Percentiles rank a stretch among this genome's conserved stretches.
Conservation (phyloP, 2,113 vertebrate genomes). For the Mus pahari region DNA sequence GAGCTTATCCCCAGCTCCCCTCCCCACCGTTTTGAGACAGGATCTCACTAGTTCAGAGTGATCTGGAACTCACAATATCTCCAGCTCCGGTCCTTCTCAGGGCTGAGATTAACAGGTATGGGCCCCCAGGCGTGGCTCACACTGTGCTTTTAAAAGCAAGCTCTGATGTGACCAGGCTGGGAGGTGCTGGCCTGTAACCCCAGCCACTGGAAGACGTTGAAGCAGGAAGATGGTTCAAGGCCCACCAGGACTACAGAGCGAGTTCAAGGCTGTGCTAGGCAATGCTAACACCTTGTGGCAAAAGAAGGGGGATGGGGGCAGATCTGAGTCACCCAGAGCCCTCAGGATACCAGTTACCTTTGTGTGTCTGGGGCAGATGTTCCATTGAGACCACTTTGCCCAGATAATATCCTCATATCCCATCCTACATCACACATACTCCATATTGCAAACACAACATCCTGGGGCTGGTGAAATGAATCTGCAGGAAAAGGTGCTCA, state of each 20-base stretch:
- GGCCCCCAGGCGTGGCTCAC: not conserved
- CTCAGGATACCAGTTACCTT: not conserved
- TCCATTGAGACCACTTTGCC: not conserved
- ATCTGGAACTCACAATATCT: not conserved
- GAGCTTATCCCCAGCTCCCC: not conserved
- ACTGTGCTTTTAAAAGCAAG: not conserved
- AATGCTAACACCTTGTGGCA: not conserved
- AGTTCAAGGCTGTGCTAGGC: not conserved
- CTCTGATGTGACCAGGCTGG: not conserved
- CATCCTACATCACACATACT: not conserved
- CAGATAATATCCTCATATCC: not conserved
- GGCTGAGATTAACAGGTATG: not conserved
- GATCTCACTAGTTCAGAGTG: not conserved
- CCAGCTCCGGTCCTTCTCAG: not conserved
- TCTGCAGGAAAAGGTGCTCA: not conserved
- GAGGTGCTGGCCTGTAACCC: not conserved
- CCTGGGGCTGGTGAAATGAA: not conserved
- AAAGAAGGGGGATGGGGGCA: not conserved
- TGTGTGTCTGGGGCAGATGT: not conserved
- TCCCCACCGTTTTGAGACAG: not conserved
- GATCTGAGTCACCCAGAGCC: not conserved
- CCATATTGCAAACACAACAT: not conserved
- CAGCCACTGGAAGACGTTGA: not conserved
- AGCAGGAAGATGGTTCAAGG: not conserved
- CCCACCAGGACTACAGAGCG: not conserved